A percentile compares a stretch with the other conserved stretches of the same genome.
Conservation (phyloP, 37 sponge, comb jelly and placozoan species). For the Trichoplax adhaerens region DNA sequence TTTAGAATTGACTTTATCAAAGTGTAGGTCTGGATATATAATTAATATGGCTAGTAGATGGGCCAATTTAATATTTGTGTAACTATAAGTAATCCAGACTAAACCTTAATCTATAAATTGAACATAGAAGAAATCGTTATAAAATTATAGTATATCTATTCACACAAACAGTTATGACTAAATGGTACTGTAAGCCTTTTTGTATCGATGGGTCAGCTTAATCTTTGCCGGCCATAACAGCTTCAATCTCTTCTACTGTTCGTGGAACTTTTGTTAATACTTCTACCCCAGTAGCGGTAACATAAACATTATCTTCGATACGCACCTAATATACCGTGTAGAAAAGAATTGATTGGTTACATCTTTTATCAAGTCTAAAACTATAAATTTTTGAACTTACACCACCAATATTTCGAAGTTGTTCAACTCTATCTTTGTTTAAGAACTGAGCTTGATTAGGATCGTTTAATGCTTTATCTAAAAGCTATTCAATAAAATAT, state of each 20-base stretch:
- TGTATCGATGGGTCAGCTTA: background rate
- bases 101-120: no score
- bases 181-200: no score
- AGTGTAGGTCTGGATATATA: no score
- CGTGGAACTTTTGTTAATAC: slow-evolving; percentile 80
- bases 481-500: slow-evolving; percentile 22
- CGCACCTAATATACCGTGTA: slow-evolving; percentile 33
- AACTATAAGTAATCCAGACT: no score
- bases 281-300: slow-evolving; percentile 61
- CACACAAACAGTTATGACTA: no score
- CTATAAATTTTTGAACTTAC: slow-evolving; percentile 30
- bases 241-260: slow-evolving; percentile 84
- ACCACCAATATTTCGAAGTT: slow-evolving; percentile 67
- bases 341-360: no score
- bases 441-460: slow-evolving; percentile 68
- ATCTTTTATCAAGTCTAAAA: no score
- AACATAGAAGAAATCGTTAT: no score
- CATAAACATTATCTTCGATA: slow-evolving; percentile 81
- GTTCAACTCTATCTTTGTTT: slow-evolving; percentile 43
- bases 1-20: no score
- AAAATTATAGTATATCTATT: no score
- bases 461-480: slow-evolving; percentile 52
- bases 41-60: no score
- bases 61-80: no score
- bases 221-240: slow-evolving; percentile 67